Evolutionary conservation across 2,113 vertebrate species (phyloP).

Genomic region (Procavia capensis): DNA sequence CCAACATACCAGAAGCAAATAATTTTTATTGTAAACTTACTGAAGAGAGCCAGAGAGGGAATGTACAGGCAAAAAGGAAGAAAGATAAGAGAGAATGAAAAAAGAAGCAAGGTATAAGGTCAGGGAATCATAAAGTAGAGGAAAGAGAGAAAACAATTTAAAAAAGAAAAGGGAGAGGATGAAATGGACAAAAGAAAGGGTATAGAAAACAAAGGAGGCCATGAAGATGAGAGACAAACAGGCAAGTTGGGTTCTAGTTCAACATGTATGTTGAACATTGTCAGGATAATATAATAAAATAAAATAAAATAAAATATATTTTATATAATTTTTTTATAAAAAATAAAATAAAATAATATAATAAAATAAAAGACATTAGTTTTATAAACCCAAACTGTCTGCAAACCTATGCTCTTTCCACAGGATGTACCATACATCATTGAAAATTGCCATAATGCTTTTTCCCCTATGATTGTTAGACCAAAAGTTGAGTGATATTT

Average conservation of each 20-base stretch:
- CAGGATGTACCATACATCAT: background rate
- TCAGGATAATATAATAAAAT: background rate
- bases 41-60: background rate
- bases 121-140: background rate
- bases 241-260: background rate
- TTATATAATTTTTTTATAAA: too few species aligned
- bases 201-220: background rate
- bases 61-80: background rate
- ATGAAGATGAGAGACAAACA: background rate
- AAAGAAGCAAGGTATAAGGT: background rate
- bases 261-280: background rate
- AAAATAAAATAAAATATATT: background rate
- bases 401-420: background rate
- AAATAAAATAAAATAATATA: too few species aligned
- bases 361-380: background rate
- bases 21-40: background rate
- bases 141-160: background rate
- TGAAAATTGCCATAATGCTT: background rate
- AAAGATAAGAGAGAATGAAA: background rate
- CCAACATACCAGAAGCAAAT: conserved; percentile 30
- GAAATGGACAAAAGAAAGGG: background rate
- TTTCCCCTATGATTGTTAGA: background rate
- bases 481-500: background rate
- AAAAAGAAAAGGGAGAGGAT: background rate
- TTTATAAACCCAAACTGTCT: background rate